Evolutionary conservation across 2,113 vertebrate species (phyloP), one percentile per base, ranked within the genome.

Genomic region (Pontoporia blainvillei): DNA sequence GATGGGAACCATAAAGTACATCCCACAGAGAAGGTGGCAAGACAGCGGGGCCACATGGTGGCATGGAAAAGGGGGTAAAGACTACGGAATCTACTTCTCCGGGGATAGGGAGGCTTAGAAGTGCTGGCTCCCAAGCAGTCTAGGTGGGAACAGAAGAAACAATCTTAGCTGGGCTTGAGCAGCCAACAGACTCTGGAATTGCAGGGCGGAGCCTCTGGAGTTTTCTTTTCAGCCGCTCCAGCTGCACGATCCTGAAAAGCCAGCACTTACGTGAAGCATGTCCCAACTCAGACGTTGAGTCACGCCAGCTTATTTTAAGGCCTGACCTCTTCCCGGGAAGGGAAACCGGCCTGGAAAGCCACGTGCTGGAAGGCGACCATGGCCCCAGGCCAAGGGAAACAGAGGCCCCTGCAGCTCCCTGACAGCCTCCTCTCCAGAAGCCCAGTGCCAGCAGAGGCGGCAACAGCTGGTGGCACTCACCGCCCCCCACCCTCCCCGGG

Each of bases 181-280:
- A 13, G 82, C 59, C 52, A 5, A 46, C 5, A 29, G 81, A 36
- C 46, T 75, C 75, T 52, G 64, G 83, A 90, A 86, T 57, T 27
- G 4, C 39, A 13, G 69, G 62, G 73, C 86, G 41, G 52, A 76
- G 90, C 29, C 85, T 39, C 76, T 8, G 52, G 41, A 61, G n/a
- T 69, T 54, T 64, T 54, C 95, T 67, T 69, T 85, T 87, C 89
- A 90, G 86, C 20, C 8, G 57, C 69, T 41, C 23, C 86, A 91
- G 88, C 88, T 95, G 93, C 62, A 69, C 21, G 36, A 97, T 94
- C 95, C 97, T 97, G 69, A 96, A 95, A 95, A 95, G 93, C 85
- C 9, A 0, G 83, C 83, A 15, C 78, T 83, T 94, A 71, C n/a
- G 67, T 0, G 21, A 69, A 69, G 92, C 93, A 29, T 72, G 71